These are phyloP conservation scores for Balaenoptera acutorostrata DNA, from an alignment of 2,113 vertebrate genomes.

Conservation along the genomic window DNA sequence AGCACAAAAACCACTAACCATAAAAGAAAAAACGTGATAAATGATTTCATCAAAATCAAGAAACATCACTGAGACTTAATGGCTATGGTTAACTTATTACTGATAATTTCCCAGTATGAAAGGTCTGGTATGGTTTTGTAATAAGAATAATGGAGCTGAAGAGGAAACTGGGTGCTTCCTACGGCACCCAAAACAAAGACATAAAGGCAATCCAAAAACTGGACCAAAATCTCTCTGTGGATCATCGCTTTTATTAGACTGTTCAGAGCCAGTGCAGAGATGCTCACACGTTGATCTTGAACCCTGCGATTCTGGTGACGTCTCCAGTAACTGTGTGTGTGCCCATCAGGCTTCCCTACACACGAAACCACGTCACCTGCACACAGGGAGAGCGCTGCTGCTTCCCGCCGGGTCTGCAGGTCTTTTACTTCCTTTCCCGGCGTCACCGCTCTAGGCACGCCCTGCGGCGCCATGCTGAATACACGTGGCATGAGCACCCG, in stretches of 20 bases:
- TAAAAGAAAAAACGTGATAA: neutral
- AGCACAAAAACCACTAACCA: neutral
- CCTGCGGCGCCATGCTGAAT: neutral
- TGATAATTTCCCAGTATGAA: fast-evolving
- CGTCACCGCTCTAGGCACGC: no score
- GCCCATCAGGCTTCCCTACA: neutral
- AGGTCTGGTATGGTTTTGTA: neutral
- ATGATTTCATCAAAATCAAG: neutral
- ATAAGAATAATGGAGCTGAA: neutral
- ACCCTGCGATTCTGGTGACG: neutral
- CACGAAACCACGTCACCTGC: fast-evolving
- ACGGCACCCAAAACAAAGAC: neutral
- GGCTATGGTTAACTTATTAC: no score
- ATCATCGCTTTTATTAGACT: fast-evolving
- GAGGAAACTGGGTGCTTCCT: neutral
- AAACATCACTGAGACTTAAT: neutral
- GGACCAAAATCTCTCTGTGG: no score
- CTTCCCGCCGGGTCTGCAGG: neutral
- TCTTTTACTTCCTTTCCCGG: neutral
- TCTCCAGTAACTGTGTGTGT: neutral
- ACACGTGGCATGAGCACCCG: no score
- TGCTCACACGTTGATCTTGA: neutral
- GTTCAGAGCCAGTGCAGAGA: no score
- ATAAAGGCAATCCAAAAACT: neutral
- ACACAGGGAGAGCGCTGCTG: neutral